A percentile compares a stretch with the other conserved stretches of the same genome.
phyloP scores from a whole-genome alignment of 2,113 vertebrate species.

The Thomomys bottae region DNA sequence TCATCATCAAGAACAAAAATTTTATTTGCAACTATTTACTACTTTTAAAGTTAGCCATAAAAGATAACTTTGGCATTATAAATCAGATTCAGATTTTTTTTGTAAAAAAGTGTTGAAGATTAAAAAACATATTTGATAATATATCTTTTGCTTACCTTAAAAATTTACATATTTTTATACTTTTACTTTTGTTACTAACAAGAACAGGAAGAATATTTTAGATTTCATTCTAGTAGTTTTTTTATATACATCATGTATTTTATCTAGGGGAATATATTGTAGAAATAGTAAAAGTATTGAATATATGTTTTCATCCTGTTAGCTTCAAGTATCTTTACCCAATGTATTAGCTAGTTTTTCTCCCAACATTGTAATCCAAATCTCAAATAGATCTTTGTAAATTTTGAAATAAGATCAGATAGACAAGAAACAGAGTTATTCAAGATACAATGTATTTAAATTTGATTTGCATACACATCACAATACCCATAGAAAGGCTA shows the following conservation, averaged over 20 bases:
- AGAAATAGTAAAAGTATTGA: constrained; percentile 23
- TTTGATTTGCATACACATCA: background rate
- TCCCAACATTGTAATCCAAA: background rate
- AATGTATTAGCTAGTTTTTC: background rate
- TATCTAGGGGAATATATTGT: background rate
- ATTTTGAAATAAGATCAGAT: background rate
- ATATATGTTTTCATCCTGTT: background rate
- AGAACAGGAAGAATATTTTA: constrained; percentile 18
- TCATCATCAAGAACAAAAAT: constrained; percentile 1
- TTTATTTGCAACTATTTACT: constrained; percentile 1
- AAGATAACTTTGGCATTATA: background rate
- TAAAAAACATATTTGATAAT: constrained; percentile 8
- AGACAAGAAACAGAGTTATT: background rate
- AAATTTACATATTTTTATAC: background rate
- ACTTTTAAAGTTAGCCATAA: background rate
- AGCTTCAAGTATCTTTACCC: background rate
- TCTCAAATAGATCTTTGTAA: background rate
- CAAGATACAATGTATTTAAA: too few relatives aligned
- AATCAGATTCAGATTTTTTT: background rate
- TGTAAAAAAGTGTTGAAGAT: background rate
- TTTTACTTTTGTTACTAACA: constrained; percentile 24
- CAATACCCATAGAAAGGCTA: background rate
- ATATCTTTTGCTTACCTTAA: background rate
- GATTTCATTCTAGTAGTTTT: background rate
- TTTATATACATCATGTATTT: background rate